Percentiles rank a stretch among this genome's conserved stretches.
Evolutionary conservation across 2,888 invertebrate genomes (phyloP).

Genomic region (Ornithoptera priamus): DNA sequence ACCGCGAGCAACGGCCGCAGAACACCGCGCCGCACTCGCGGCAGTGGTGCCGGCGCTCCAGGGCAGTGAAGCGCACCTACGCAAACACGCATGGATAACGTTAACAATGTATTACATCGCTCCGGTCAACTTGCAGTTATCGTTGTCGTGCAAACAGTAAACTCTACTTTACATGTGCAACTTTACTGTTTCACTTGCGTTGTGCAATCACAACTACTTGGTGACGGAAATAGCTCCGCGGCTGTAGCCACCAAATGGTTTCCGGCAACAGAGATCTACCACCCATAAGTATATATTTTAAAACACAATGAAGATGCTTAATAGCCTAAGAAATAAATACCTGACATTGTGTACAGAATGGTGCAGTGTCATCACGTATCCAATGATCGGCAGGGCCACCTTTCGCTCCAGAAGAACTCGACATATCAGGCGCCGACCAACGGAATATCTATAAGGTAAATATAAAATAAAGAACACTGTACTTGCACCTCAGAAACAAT

Average conservation of each 20-base stretch:
- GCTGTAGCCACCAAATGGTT: no score
- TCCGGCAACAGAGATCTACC: no score
- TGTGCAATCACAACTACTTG: no score
- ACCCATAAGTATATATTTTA: no score
- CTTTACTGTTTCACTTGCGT: no score
- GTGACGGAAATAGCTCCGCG: no score
- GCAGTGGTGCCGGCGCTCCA: conserved; percentile 98
- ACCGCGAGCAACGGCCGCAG: conserved; percentile 97
- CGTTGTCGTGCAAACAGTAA: no score
- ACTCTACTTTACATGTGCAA: no score
- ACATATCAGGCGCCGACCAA: conserved; percentile 92
- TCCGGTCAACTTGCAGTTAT: no score
- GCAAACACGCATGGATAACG: neutral
- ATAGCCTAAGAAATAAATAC: conserved; percentile 43
- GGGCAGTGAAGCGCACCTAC: conserved; percentile 89
- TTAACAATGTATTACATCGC: no score
- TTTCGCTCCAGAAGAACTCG: conserved; percentile 83
- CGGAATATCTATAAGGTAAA: conserved; percentile 85
- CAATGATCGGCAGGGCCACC: conserved; percentile 94
- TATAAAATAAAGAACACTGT: neutral
- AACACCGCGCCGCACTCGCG: conserved; percentile 98
- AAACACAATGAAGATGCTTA: no score
- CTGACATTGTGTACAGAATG: conserved; percentile 93
- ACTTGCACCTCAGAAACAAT: neutral
- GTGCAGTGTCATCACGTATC: conserved; percentile 96